These are phyloP conservation scores for Charina bottae DNA, from an alignment of 2,113 vertebrate species.

Conservation along the genomic window DNA sequence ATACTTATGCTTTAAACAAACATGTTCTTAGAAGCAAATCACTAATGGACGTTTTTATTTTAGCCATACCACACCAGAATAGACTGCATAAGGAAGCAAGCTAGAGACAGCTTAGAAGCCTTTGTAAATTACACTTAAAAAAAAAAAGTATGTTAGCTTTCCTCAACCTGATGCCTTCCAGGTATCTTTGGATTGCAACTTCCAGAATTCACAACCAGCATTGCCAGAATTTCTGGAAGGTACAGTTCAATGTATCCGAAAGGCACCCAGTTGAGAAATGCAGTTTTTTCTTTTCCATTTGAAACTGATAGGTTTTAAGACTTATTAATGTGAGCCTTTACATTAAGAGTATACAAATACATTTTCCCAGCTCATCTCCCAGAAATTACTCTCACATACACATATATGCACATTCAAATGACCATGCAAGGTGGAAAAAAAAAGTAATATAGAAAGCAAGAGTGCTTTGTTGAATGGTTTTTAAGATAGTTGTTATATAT, in stretches of 20 bases:
- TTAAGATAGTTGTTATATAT: neutral
- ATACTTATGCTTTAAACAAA: neutral
- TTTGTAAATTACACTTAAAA: neutral
- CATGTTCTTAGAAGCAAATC: neutral
- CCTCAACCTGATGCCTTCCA: neutral
- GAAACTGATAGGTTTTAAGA: neutral
- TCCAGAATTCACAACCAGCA: neutral
- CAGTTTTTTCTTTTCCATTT: neutral
- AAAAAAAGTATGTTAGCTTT: neutral
- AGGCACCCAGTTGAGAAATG: neutral
- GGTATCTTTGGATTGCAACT: neutral
- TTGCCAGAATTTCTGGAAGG: neutral
- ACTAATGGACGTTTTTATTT: neutral
- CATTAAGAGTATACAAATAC: neutral
- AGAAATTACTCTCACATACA: no score
- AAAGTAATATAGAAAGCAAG: neutral
- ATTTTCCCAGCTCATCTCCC: neutral
- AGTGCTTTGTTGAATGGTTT: neutral
- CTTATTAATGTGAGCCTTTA: neutral
- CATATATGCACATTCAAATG: neutral
- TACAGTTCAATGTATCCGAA: neutral
- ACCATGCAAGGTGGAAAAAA: neutral
- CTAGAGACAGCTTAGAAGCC: neutral
- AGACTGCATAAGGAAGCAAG: neutral
- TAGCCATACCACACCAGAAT: neutral